Evolutionary conservation across 1,140 invertebrate genomes (phyloP).

Genomic region (Drosophila obscura): DNA sequence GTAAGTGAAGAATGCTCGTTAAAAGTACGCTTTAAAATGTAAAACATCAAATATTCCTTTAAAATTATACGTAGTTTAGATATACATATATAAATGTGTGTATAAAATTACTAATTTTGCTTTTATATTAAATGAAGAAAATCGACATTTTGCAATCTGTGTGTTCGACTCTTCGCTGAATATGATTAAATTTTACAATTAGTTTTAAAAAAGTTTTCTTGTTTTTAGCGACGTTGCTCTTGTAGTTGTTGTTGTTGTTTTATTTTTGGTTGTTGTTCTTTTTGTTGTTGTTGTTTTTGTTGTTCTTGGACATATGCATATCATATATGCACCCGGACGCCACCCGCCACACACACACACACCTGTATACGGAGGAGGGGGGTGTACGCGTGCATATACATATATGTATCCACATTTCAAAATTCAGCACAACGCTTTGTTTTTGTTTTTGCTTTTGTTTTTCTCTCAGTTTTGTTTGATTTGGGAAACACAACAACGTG

Average conservation of each 20-base stretch:
- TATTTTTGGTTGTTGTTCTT: slow-evolving; percentile 18
- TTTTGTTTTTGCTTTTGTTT: slow-evolving; percentile 75
- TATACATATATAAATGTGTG: slow-evolving; percentile 61
- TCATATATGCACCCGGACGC: slow-evolving; percentile 6
- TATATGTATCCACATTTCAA: slow-evolving; percentile 32
- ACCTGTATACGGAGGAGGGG: slow-evolving; percentile 14
- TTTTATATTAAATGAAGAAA: slow-evolving; percentile 49
- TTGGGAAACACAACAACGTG: slow-evolving; percentile 69
- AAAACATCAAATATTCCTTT: slow-evolving; percentile 72
- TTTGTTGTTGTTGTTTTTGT: slow-evolving; percentile 43
- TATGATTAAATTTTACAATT: too few species aligned
- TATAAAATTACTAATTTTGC: slow-evolving; percentile 53
- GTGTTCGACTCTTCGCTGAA: too few species aligned
- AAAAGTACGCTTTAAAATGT: slow-evolving; percentile 77
- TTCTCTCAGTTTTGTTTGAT: slow-evolving; percentile 72
- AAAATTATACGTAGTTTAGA: slow-evolving; percentile 70
- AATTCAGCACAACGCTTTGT: slow-evolving; percentile 59
- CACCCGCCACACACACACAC: slow-evolving; percentile 10
- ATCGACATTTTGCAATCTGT: slow-evolving; percentile 53
- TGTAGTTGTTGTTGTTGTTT: slow-evolving; percentile 55
- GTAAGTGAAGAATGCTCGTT: slow-evolving; percentile 55
- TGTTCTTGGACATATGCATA: slow-evolving; percentile 33
- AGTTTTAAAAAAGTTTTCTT: slow-evolving; percentile 73
- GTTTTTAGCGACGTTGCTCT: slow-evolving; percentile 80
- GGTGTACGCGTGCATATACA: slow-evolving; percentile 12